Evolutionary conservation across 2,888 invertebrate genomes (phyloP).

Genomic region (Himalopsyche japonica): DNA sequence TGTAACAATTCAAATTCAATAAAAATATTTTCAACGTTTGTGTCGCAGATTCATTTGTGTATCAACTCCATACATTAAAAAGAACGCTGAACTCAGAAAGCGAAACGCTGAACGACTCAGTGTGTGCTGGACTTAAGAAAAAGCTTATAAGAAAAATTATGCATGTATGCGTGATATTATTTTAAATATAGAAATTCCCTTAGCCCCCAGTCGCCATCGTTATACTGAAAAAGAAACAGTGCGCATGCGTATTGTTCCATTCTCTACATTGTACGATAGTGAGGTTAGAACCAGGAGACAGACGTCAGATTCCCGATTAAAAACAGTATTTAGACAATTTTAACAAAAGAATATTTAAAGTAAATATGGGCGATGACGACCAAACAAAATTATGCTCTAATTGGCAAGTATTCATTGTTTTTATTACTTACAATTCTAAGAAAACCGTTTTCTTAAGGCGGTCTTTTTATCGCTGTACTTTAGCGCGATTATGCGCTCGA

Average conservation of each 20-base stretch:
- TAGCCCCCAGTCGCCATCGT: not conserved
- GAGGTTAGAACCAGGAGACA: conserved; percentile 21
- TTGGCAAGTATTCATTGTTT: conserved; percentile 26
- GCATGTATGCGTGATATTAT: conserved; percentile 7
- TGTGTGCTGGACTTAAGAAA: too few relatives aligned
- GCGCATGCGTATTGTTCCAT: not conserved
- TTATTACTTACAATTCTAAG: not conserved
- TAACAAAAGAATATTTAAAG: conserved; percentile 11
- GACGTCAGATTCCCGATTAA: conserved; percentile 23
- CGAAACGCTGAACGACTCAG: too few relatives aligned
- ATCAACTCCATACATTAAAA: too few relatives aligned
- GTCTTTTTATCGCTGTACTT: not conserved
- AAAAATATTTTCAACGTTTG: too few relatives aligned
- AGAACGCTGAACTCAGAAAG: too few relatives aligned
- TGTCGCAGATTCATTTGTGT: too few relatives aligned
- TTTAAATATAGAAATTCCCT: conserved; percentile 24
- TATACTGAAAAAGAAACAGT: not conserved
- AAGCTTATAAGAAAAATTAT: conserved; percentile 14
- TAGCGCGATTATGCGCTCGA: not conserved
- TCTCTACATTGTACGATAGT: conserved; percentile 10
- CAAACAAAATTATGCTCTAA: conserved; percentile 27
- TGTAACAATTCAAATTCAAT: too few relatives aligned
- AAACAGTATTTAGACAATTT: conserved; percentile 9
- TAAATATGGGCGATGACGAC: conserved; percentile 29
- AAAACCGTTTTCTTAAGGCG: not conserved